These are phyloP conservation scores for Porites lutea DNA, from an alignment of 64 coral and sea anemone genomes.

Conservation along the genomic window DNA sequence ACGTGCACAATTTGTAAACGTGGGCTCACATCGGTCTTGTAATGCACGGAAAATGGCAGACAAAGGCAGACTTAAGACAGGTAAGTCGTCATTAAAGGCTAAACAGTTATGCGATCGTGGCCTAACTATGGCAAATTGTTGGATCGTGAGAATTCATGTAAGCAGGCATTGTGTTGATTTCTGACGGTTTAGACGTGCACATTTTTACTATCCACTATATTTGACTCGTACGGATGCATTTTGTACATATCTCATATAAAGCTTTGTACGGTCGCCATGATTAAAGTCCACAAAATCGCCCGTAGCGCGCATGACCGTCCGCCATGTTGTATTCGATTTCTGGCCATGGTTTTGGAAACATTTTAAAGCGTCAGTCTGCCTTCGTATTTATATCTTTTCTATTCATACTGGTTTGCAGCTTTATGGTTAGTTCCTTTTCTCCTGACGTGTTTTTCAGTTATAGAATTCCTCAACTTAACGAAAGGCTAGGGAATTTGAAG, in stretches of 20 bases:
- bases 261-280: not conserved
- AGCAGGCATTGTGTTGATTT: not conserved
- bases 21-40: not conserved
- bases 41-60: not conserved
- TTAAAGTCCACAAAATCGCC: not conserved
- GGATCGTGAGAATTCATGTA: not conserved
- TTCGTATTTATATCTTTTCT: too few relatives aligned
- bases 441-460: too few relatives aligned
- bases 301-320: not conserved
- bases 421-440: too few relatives aligned
- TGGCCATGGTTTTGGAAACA: too few relatives aligned
- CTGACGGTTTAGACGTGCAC: too few relatives aligned
- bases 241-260: not conserved
- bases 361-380: too few relatives aligned
- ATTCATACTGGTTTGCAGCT: too few relatives aligned
- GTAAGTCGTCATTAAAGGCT: not conserved
- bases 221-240: not conserved
- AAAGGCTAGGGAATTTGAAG: too few relatives aligned
- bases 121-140: not conserved
- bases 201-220: not conserved
- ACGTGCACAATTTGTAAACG: not conserved
- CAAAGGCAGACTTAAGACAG: not conserved
- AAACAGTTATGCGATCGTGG: not conserved
- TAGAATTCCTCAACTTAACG: too few relatives aligned
- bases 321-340: not conserved